Conservation (phyloP, 1,140 invertebrate genomes). For the Scaptomyza graminum region DNA sequence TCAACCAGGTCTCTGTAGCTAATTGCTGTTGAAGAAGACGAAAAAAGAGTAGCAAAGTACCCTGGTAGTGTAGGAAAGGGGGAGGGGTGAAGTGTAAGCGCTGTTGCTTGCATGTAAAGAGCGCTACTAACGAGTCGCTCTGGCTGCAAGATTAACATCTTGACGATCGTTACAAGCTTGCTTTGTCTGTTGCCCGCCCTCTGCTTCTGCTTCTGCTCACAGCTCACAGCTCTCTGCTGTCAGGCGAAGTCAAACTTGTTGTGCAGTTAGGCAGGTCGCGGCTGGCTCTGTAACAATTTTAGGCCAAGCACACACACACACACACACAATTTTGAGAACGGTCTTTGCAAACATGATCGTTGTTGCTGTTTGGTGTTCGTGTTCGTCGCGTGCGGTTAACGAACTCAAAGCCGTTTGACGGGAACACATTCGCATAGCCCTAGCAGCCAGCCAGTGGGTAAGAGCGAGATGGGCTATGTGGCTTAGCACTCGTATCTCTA, state of each 20-base stretch:
- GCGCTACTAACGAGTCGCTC: conserved; percentile 41
- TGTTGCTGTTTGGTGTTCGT: conserved; percentile 19
- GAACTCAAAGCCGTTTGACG: conserved; percentile 83
- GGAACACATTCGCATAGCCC: conserved; percentile 63
- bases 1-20: conserved; percentile 4
- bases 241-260: conserved; percentile 39
- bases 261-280: conserved; percentile 78
- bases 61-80: neutral
- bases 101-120: conserved; percentile 36
- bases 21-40: conserved; percentile 20
- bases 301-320: conserved; percentile 52
- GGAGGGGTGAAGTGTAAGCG: no score
- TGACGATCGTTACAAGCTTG: conserved; percentile 32
- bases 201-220: neutral
- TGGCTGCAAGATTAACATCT: conserved; percentile 46
- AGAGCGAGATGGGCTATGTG: conserved; percentile 23
- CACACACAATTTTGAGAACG: conserved; percentile 13
- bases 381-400: conserved; percentile 71
- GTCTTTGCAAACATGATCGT: conserved; percentile 2
- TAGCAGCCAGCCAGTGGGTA: neutral
- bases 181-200: neutral
- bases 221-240: no score
- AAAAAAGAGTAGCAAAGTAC: neutral
- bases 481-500: conserved; percentile 28
- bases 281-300: conserved; percentile 62